phyloP scores from a whole-genome alignment of 2,888 invertebrate genomes.

The Halocaridina rubra region DNA sequence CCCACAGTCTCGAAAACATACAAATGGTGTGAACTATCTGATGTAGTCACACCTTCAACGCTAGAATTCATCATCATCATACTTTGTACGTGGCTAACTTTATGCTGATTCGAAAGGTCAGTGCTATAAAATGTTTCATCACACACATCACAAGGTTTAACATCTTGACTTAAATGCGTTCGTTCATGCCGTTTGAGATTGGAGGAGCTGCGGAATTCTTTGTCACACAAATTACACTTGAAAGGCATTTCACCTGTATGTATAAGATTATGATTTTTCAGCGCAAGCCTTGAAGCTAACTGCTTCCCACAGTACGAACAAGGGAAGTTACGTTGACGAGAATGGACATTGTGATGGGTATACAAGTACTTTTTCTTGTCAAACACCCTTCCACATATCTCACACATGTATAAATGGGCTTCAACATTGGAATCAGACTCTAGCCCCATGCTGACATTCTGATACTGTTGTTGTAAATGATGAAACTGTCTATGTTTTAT shows the following conservation, averaged over 20 bases:
- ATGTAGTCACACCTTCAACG: conserved; percentile 32
- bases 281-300: conserved; percentile 59
- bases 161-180: conserved; percentile 44
- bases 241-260: conserved; percentile 62
- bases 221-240: conserved; percentile 54
- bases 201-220: conserved; percentile 60
- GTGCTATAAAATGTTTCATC: conserved; percentile 45
- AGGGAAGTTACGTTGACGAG: conserved; percentile 51
- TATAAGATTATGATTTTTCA: conserved; percentile 61
- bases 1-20: conserved; percentile 61
- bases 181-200: conserved; percentile 58
- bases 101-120: conserved; percentile 51
- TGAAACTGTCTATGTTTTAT: conserved; percentile 57
- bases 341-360: conserved; percentile 62
- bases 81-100: conserved; percentile 53
- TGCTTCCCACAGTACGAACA: conserved; percentile 59
- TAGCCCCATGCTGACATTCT: conserved; percentile 46
- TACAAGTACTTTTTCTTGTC: conserved; percentile 63
- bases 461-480: conserved; percentile 39
- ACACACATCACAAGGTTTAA: conserved; percentile 51
- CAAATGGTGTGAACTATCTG: conserved; percentile 49
- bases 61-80: conserved; percentile 62
- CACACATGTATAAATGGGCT: conserved; percentile 57
- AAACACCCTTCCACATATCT: conserved; percentile 61
- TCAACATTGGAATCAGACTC: conserved; percentile 37